Percentiles rank a stretch among this genome's conserved stretches.
Evolutionary conservation across 2,113 vertebrate genomes (phyloP).

Genomic region (Centropus unirufus): DNA sequence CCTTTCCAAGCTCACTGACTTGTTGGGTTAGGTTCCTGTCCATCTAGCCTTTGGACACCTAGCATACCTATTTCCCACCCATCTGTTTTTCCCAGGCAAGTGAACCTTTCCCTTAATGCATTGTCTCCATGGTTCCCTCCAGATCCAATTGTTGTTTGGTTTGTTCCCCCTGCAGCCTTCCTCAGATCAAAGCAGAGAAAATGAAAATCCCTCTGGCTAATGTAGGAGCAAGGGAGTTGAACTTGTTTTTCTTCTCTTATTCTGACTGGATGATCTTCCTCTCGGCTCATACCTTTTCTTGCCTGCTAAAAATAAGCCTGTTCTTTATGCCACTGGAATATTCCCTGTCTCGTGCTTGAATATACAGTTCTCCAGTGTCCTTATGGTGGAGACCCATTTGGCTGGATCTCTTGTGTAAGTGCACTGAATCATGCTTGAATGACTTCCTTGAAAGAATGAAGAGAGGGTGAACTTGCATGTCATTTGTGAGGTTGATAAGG

Average conservation of each 20-base stretch:
- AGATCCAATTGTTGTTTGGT: slow-evolving; percentile 29
- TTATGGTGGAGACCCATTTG: slow-evolving; percentile 29
- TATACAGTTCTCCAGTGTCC: slow-evolving; percentile 5
- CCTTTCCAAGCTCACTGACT: not conserved
- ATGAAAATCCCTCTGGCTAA: slow-evolving; percentile 49
- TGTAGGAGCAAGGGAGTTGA: slow-evolving; percentile 28
- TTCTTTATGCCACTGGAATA: slow-evolving; percentile 36
- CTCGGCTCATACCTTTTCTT: slow-evolving; percentile 37
- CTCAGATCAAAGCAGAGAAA: slow-evolving; percentile 42
- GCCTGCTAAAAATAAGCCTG: slow-evolving; percentile 56
- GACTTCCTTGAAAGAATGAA: not conserved
- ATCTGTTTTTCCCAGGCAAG: slow-evolving; percentile 22
- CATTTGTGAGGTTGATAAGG: not conserved
- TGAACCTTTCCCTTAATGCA: not conserved
- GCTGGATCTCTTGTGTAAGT: slow-evolving; percentile 36
- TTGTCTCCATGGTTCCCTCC: not conserved
- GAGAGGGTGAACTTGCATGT: not conserved
- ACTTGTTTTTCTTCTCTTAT: slow-evolving; percentile 54
- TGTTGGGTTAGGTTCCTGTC: not conserved
- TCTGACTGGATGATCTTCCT: slow-evolving; percentile 20
- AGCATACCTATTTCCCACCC: not conserved
- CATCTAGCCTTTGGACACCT: not conserved
- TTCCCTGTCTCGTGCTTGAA: slow-evolving; percentile 6
- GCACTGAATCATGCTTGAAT: slow-evolving; percentile 10
- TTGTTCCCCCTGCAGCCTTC: slow-evolving; percentile 53